Percentiles rank a stretch among this genome's conserved stretches.
phyloP scores from a whole-genome alignment of 1,140 invertebrate species.

The Lepidurus apus region DNA sequence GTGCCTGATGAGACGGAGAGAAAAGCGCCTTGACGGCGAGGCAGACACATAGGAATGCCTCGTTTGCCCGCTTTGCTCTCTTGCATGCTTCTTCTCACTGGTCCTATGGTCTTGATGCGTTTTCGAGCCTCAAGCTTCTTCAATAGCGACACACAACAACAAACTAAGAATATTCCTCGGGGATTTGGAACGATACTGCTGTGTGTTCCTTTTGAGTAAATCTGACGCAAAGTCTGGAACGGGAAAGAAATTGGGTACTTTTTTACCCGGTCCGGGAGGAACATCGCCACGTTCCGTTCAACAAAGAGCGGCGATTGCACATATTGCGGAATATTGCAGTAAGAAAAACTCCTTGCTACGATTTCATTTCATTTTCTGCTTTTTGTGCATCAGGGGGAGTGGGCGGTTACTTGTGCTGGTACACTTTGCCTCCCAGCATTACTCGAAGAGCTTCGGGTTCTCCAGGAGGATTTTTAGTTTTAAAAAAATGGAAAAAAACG shows the following conservation, averaged over 20 bases:
- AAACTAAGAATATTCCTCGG: neutral
- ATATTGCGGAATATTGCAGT: no score
- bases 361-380: no score
- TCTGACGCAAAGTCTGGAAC: neutral
- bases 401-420: no score
- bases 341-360: no score
- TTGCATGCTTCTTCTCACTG: neutral
- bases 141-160: neutral
- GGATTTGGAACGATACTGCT: neutral
- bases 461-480: no score
- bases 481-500: no score
- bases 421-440: no score
- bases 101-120: neutral
- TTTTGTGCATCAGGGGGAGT: no score
- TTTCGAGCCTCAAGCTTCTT: neutral
- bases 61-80: neutral
- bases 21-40: neutral
- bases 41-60: conserved; percentile 14
- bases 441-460: no score
- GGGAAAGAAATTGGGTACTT: neutral
- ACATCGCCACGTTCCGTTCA: no score
- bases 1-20: conserved; percentile 12
- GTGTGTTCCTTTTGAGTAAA: neutral
- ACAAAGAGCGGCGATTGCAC: no score
- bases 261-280: no score